Conservation (phyloP, 2,888 invertebrate genomes). For the Omphaloscelis lunosa region DNA sequence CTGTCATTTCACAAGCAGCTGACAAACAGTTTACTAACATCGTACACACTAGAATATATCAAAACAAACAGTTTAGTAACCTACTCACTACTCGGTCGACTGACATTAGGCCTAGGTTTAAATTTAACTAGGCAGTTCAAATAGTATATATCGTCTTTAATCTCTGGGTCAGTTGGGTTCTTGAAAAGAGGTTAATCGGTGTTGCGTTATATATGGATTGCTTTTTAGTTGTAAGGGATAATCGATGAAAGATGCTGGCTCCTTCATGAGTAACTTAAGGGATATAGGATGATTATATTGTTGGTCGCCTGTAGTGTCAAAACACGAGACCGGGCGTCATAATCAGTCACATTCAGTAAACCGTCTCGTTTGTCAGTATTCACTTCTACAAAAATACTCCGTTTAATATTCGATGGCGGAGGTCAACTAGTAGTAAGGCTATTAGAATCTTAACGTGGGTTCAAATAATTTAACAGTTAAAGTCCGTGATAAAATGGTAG, state of each 20-base stretch:
- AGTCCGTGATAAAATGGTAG: conserved; percentile 30
- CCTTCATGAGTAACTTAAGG: neutral
- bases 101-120: conserved; percentile 52
- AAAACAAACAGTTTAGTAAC: conserved; percentile 26
- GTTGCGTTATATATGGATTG: conserved; percentile 3
- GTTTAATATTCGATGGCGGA: conserved; percentile 6
- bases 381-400: conserved; percentile 4
- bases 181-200: conserved; percentile 46
- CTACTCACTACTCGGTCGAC: conserved; percentile 33
- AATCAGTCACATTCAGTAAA: neutral
- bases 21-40: conserved; percentile 15
- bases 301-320: neutral
- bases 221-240: conserved; percentile 4
- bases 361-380: neutral
- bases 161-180: conserved; percentile 49
- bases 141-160: conserved; percentile 57
- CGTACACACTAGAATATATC: conserved; percentile 7
- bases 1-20: conserved; percentile 8
- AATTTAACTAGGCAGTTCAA: conserved; percentile 58
- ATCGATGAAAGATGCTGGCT: neutral
- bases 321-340: too few species aligned
- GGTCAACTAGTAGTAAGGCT: conserved; percentile 25
- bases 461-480: conserved; percentile 44
- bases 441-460: conserved; percentile 36
- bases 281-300: neutral